These are phyloP conservation scores for Popillia japonica DNA, from an alignment of 1,140 invertebrate genomes.

Conservation along the genomic window DNA sequence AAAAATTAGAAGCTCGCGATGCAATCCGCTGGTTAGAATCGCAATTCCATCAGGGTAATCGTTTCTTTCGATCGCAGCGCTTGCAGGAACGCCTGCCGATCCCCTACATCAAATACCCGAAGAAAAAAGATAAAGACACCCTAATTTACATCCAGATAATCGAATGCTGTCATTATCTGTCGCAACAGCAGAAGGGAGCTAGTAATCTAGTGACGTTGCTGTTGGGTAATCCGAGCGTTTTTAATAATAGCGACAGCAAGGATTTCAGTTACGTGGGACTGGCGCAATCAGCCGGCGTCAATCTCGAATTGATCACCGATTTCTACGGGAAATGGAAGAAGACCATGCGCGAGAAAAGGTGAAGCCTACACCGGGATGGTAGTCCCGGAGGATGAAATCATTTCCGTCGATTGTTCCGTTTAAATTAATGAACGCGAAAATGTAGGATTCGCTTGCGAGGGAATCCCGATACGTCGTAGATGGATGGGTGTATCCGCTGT, in stretches of 20 bases:
- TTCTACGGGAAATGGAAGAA: slow-evolving; percentile 76
- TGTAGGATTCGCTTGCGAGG: too few relatives aligned
- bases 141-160: slow-evolving; percentile 75
- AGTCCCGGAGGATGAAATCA: not conserved
- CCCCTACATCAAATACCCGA: slow-evolving; percentile 74
- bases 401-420: too few relatives aligned
- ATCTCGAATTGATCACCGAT: slow-evolving; percentile 70
- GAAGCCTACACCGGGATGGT: slow-evolving; percentile 56
- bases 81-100: slow-evolving; percentile 78
- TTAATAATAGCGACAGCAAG: slow-evolving; percentile 53
- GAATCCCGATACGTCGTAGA: too few relatives aligned
- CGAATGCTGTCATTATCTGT: slow-evolving; percentile 75
- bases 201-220: slow-evolving; percentile 68
- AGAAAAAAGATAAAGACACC: slow-evolving; percentile 74
- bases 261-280: slow-evolving; percentile 61
- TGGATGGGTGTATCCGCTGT: too few relatives aligned
- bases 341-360: slow-evolving; percentile 71
- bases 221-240: slow-evolving; percentile 62
- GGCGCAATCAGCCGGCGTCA: slow-evolving; percentile 70
- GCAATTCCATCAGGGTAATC: slow-evolving; percentile 84
- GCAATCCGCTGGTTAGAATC: slow-evolving; percentile 91
- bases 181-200: slow-evolving; percentile 67
- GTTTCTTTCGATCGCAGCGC: slow-evolving; percentile 82
- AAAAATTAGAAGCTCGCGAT: slow-evolving; percentile 79
- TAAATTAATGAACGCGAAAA: too few relatives aligned